These are phyloP conservation scores for Volucella zonaria DNA, from an alignment of 2,888 invertebrate species.

Conservation along the genomic window DNA sequence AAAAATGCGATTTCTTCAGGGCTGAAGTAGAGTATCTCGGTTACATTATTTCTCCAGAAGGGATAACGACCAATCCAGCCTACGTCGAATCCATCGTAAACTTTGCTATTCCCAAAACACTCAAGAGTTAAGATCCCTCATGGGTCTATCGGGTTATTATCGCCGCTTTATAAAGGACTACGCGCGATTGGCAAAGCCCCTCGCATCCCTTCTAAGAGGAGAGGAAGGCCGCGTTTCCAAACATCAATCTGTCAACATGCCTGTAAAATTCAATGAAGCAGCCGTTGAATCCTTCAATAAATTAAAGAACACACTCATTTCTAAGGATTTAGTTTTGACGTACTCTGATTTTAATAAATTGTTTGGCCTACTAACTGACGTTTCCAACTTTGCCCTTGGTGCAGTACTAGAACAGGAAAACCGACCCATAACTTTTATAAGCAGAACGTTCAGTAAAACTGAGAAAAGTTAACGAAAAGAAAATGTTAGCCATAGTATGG, in stretches of 20 bases:
- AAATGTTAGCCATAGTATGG: constrained; percentile 41
- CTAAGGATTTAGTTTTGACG: constrained; percentile 10
- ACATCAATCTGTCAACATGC: constrained; percentile 32
- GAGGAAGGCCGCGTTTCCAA: constrained; percentile 54
- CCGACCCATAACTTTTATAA: constrained; percentile 43
- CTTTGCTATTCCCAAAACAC: too few relatives aligned
- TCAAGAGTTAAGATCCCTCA: too few relatives aligned
- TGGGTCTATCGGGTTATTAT: too few relatives aligned
- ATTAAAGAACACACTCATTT: constrained; percentile 37
- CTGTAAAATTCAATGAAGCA: constrained; percentile 26
- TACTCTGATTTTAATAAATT: constrained; percentile 32
- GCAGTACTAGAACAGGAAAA: constrained; percentile 41
- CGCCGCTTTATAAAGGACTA: too few relatives aligned
- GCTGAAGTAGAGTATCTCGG: too few relatives aligned
- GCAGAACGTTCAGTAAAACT: constrained; percentile 30
- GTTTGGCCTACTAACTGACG: constrained; percentile 43
- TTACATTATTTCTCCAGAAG: too few relatives aligned
- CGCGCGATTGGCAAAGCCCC: too few relatives aligned
- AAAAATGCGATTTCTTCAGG: too few relatives aligned
- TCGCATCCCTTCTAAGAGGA: constrained; percentile 19
- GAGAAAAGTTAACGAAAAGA: constrained; percentile 37
- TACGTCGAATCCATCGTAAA: too few relatives aligned
- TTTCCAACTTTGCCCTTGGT: constrained; percentile 30
- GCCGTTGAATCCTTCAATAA: constrained; percentile 34
- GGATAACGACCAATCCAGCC: too few relatives aligned